Evolutionary conservation across 30 jellyfish, hydroid and myxozoan species (phyloP).

Genomic region (Sanderia malayensis): DNA sequence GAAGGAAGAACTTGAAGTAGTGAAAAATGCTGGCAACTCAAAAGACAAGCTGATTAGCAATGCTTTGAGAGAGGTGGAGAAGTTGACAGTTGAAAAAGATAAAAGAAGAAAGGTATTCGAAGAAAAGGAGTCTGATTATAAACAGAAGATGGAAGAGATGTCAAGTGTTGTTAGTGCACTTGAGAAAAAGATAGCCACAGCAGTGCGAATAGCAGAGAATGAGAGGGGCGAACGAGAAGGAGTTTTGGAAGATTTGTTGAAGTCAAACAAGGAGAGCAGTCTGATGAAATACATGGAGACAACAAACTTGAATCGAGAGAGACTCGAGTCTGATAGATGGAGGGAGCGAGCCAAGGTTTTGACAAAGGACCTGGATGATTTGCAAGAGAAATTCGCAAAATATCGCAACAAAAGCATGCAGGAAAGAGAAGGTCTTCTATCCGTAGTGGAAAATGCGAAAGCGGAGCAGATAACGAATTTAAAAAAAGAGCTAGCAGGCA

Average conservation of each 20-base stretch:
- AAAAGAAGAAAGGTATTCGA: constrained; percentile 30
- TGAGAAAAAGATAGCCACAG: constrained; percentile 32
- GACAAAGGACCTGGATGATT: constrained; percentile 24
- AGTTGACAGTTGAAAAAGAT: constrained; percentile 25
- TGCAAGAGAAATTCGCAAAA: constrained; percentile 31
- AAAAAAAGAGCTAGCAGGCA: constrained; percentile 23
- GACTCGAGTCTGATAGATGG: constrained; percentile 28
- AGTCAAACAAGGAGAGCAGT: neutral
- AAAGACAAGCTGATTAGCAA: neutral
- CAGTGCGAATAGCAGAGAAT: constrained; percentile 44
- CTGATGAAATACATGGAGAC: neutral
- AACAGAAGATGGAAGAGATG: constrained; percentile 42
- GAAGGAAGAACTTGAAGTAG: constrained; percentile 24
- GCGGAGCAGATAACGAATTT: constrained; percentile 21
- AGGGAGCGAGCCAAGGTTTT: constrained; percentile 28
- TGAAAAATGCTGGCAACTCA: constrained; percentile 6
- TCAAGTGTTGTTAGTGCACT: constrained; percentile 22
- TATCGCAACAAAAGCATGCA: constrained; percentile 19
- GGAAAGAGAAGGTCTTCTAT: constrained; percentile 20
- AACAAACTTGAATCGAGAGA: neutral
- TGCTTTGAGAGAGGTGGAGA: constrained; percentile 3
- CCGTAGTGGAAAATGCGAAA: constrained; percentile 1
- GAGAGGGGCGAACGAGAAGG: constrained; percentile 45
- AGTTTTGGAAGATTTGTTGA: constrained; percentile 13
- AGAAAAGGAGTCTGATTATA: constrained; percentile 36